Conservation (phyloP, 2,888 invertebrate genomes). For the Dicranocentrus wangi region DNA sequence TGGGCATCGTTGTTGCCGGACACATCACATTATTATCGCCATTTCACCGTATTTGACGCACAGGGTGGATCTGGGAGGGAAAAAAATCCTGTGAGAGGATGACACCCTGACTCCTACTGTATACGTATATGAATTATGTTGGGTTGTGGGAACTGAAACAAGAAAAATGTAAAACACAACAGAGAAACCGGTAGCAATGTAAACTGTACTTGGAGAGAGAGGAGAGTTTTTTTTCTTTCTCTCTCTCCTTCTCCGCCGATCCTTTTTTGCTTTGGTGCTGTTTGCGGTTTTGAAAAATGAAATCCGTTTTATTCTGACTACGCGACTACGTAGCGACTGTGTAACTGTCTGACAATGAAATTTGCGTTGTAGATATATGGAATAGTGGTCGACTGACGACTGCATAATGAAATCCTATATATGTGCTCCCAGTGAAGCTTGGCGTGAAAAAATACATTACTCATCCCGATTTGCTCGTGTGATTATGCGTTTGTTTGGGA, state of each 20-base stretch:
- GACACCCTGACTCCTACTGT: too few relatives aligned
- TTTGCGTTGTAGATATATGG: neutral
- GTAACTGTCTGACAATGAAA: constrained; percentile 29
- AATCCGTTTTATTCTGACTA: constrained; percentile 27
- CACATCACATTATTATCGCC: constrained; percentile 47
- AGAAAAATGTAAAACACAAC: constrained; percentile 43
- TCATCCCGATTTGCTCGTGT: neutral
- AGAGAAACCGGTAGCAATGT: constrained; percentile 57
- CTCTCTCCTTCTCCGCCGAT: neutral
- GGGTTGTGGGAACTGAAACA: constrained; percentile 52
- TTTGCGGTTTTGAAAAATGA: constrained; percentile 44
- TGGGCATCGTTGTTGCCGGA: constrained; percentile 50
- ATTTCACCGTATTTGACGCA: constrained; percentile 30
- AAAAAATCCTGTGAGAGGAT: too few relatives aligned
- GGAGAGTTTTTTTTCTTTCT: constrained; percentile 26
- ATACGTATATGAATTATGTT: too few relatives aligned
- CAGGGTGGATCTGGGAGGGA: neutral
- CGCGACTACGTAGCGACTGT: too few relatives aligned
- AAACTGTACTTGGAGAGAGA: constrained; percentile 51
- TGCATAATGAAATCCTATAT: neutral
- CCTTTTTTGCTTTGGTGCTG: constrained; percentile 22
- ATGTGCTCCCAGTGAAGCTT: constrained; percentile 17
- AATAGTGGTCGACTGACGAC: neutral
- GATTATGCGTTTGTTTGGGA: constrained; percentile 20
- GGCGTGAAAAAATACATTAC: constrained; percentile 9